Conservation (phyloP, 2,888 invertebrate genomes). For the Scaptomyza polygonia region DNA sequence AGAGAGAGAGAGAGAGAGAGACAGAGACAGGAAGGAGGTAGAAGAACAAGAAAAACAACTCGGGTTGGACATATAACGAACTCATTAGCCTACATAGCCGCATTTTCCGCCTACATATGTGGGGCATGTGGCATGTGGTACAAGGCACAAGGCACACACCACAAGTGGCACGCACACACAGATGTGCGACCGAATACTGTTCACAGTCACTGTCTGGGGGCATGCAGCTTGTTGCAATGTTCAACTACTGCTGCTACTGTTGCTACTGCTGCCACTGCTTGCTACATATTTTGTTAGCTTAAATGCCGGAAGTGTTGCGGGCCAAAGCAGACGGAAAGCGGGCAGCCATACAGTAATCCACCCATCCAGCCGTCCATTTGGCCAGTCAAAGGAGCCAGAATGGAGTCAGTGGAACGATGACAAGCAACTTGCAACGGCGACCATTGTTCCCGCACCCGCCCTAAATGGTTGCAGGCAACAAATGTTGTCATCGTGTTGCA, state of each 20-base stretch:
- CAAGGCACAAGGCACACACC: slow-evolving; percentile 39
- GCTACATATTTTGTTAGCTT: slow-evolving; percentile 76
- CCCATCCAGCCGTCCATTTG: not conserved
- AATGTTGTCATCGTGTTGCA: slow-evolving; percentile 63
- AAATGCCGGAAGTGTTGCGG: slow-evolving; percentile 77
- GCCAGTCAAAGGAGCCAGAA: not conserved
- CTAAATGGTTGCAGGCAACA: slow-evolving; percentile 45
- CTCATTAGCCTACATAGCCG: slow-evolving; percentile 77
- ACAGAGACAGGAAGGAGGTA: not conserved
- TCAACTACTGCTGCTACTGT: slow-evolving; percentile 10
- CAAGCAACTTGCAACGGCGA: slow-evolving; percentile 26
- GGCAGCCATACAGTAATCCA: slow-evolving; percentile 12
- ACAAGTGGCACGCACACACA: slow-evolving; percentile 29
- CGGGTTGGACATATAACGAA: slow-evolving; percentile 61
- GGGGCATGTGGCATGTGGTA: slow-evolving; percentile 47
- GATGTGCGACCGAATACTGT: slow-evolving; percentile 1
- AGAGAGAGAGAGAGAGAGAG: not conserved
- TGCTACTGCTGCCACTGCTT: slow-evolving; percentile 26
- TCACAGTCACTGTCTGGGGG: not conserved
- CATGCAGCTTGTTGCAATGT: slow-evolving; percentile 55
- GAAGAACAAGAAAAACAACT: slow-evolving; percentile 39
- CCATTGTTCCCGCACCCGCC: slow-evolving; percentile 9
- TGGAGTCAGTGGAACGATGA: slow-evolving; percentile 6
- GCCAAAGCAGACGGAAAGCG: slow-evolving; percentile 37
- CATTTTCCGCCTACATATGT: slow-evolving; percentile 75